These are phyloP conservation scores for Heliocidaris erythrogramma DNA, from an alignment of 35 echinoderm and acorn worm genomes.

Conservation along the genomic window DNA sequence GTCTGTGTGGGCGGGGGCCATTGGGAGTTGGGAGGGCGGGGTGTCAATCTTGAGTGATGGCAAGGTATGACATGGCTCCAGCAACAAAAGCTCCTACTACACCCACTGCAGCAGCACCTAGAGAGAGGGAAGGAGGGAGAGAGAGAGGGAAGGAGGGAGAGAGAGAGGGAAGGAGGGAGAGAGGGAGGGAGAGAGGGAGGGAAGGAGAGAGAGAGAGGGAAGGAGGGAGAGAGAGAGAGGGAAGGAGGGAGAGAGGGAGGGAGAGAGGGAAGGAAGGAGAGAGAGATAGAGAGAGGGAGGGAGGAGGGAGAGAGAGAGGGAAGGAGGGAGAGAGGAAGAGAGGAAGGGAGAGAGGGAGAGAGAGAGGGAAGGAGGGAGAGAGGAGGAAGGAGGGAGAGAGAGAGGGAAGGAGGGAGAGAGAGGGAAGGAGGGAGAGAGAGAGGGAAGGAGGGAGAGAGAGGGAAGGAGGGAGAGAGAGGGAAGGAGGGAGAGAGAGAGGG, in stretches of 20 bases:
- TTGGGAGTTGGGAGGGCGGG: neutral
- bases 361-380: neutral
- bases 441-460: no score
- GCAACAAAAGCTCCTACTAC: neutral
- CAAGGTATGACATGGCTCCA: constrained; percentile 39
- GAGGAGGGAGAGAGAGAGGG: no score
- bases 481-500: neutral
- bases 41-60: constrained; percentile 3
- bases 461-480: neutral
- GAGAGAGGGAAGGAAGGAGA: neutral
- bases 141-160: neutral
- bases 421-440: no score
- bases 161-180: neutral
- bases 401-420: no score
- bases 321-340: no score
- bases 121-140: neutral
- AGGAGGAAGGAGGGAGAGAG: neutral
- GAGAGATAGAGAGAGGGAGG: neutral
- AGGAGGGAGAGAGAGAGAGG: neutral
- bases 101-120: constrained; percentile 33
- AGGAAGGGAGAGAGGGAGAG: no score
- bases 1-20: neutral
- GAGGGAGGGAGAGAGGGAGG: neutral
- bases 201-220: neutral
- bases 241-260: neutral